Percentiles rank a stretch among this genome's conserved stretches.
Conservation (phyloP, 2,888 invertebrate species). For the Sphaerophoria rueppellii region DNA sequence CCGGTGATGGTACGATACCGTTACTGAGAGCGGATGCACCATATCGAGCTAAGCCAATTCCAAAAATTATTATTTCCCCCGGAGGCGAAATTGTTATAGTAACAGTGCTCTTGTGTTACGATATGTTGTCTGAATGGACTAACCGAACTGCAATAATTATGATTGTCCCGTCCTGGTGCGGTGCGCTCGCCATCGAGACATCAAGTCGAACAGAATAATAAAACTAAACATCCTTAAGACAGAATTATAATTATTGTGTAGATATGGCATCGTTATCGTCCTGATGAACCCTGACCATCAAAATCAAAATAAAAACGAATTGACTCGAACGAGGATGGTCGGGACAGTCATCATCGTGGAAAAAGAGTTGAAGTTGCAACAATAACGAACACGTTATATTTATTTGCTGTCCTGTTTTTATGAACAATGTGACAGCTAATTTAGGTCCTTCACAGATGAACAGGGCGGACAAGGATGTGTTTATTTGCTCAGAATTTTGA, state of each 20-base stretch:
- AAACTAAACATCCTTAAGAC: constrained; percentile 71
- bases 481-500: constrained; percentile 56
- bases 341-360: background rate
- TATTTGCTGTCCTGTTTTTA: constrained; percentile 57
- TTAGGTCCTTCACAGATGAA: constrained; percentile 45
- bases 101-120: too few species aligned
- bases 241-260: constrained; percentile 70
- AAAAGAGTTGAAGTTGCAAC: background rate
- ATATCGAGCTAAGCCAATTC: constrained; percentile 11
- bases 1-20: background rate
- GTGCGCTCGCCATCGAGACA: constrained; percentile 22
- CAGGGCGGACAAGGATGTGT: constrained; percentile 14
- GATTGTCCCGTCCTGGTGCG: too few species aligned
- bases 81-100: background rate
- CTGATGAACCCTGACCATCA: constrained; percentile 44
- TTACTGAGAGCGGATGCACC: background rate
- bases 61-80: constrained; percentile 34
- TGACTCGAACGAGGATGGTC: constrained; percentile 28
- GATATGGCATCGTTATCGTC: constrained; percentile 55
- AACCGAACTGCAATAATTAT: too few species aligned
- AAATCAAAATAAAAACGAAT: constrained; percentile 28
- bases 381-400: constrained; percentile 30
- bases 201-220: constrained; percentile 60
- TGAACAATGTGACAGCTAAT: constrained; percentile 73
- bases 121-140: too few species aligned